Percentiles rank a stretch among this genome's conserved stretches.
phyloP scores from a whole-genome alignment of 64 coral and sea anemone species.

The Dendronephthya gigantea region DNA sequence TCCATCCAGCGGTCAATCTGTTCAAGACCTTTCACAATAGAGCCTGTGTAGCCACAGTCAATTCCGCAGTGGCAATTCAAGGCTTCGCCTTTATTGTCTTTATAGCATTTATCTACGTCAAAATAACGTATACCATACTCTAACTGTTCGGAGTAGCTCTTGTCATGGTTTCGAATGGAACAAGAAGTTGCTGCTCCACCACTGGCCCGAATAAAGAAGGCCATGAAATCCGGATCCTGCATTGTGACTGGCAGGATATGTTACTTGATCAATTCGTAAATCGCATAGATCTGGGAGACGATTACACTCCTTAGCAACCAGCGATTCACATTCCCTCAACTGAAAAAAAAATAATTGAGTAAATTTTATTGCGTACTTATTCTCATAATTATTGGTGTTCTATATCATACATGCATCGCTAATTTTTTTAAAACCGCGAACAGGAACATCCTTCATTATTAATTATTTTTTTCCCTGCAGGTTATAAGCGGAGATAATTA shows the following conservation, averaged over 20 bases:
- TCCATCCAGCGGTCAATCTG: slow-evolving; percentile 24
- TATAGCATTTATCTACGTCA: slow-evolving; percentile 42
- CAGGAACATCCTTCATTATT: too few relatives aligned
- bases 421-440: too few relatives aligned
- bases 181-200: background rate
- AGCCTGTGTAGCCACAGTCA: background rate
- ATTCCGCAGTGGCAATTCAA: background rate
- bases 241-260: slow-evolving; percentile 57
- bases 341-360: too few relatives aligned
- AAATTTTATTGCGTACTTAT: too few relatives aligned
- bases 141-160: slow-evolving; percentile 23
- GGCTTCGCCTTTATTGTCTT: slow-evolving; percentile 2
- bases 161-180: slow-evolving; percentile 44
- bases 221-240: slow-evolving; percentile 56
- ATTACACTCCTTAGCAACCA: slow-evolving; percentile 35
- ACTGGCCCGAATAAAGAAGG: slow-evolving; percentile 28
- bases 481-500: too few relatives aligned
- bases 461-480: too few relatives aligned
- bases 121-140: slow-evolving; percentile 38
- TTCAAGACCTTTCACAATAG: slow-evolving; percentile 15
- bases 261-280: slow-evolving; percentile 37
- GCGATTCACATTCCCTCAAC: too few relatives aligned
- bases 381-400: too few relatives aligned
- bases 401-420: too few relatives aligned
- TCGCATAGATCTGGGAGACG: slow-evolving; percentile 46